Evolutionary conservation across 2,113 vertebrate species (phyloP).

Genomic region (Cryptoleucopteryx plumbea): DNA sequence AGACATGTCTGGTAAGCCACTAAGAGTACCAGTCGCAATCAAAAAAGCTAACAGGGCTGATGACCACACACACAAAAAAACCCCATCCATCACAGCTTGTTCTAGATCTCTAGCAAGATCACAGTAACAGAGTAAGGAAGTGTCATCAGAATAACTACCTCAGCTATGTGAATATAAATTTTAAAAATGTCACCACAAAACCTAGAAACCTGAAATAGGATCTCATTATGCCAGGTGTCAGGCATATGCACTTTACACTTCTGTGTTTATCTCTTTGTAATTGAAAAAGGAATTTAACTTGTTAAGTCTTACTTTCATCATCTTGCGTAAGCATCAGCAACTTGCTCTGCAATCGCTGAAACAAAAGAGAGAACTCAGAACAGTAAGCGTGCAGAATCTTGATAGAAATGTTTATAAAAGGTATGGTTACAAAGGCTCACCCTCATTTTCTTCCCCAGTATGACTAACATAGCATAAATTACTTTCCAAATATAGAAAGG

Average conservation of each 20-base stretch:
- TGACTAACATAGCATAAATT: not conserved
- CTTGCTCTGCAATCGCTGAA: conserved; percentile 73
- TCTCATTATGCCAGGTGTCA: not conserved
- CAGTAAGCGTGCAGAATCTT: not conserved
- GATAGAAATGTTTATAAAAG: not conserved
- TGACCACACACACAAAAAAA: not conserved
- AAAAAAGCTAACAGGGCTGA: not conserved
- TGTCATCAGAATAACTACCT: not conserved
- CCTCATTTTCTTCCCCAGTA: not conserved
- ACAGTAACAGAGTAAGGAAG: not conserved
- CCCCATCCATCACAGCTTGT: not conserved
- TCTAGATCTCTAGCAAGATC: not conserved
- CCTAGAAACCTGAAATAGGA: not conserved
- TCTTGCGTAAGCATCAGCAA: conserved; percentile 62
- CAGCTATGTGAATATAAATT: not conserved
- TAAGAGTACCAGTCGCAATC: not conserved
- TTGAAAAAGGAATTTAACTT: not conserved
- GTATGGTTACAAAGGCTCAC: not conserved
- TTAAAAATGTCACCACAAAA: not conserved
- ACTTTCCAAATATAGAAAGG: not conserved
- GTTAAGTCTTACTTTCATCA: conserved; percentile 63
- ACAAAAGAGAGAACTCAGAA: not conserved
- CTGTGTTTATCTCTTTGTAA: not conserved
- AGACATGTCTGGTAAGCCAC: not conserved
- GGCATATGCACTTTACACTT: not conserved